Evolutionary conservation across 2,888 invertebrate genomes (phyloP), one percentile per base, ranked within the genome.

Genomic region (Glaucopsyche alexis): DNA sequence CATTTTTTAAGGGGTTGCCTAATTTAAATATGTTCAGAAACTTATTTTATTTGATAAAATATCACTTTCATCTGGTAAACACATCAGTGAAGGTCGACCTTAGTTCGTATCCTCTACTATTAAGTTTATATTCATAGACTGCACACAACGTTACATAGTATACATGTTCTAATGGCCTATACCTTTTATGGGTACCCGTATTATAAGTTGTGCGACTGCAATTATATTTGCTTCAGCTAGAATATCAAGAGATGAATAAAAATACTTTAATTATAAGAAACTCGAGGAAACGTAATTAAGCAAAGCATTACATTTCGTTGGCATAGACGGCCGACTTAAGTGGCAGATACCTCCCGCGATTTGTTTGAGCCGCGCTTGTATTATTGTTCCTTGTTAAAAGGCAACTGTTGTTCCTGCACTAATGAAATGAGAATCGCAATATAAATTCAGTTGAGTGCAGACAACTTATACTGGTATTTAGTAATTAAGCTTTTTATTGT

Each of bases 351-450:
- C 83, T 83, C 81, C 79, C 80, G 80, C 84, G 87, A 90, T 91
- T 91, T 91, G 90, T 90, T 86, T 85, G 78, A 85, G 82, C 82
- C 79, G 77, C 80, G 85, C 78, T 80, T 79, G 81, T 72, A 85
- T 87, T 87, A 88, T 87, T 85, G 86, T 86, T 69, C 84, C 87
- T 89, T 87, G 87, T 86, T 89, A 87, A 84, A 87, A 84, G 79
- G 77, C 80, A 78, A 78, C 76, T 77, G 75, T 75, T 77, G 76
- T 82, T 82, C 82, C 80, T 79, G 74, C 80, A 80, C 81, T 85
- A 80, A 80, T 80, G 78, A 79, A 85, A 86, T 85, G 83, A 84
- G 81, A 81, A 82, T 83, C 80, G 79, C 73, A 79, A 81, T 81
- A 76, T 77, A 72, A 71, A 75, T 74, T 72, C 19, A 69, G 13